A percentile compares a stretch with the other conserved stretches of the same genome.
These are phyloP conservation scores for Lethrus apterus DNA, from an alignment of 1,140 invertebrate genomes.

Conservation along the genomic window DNA sequence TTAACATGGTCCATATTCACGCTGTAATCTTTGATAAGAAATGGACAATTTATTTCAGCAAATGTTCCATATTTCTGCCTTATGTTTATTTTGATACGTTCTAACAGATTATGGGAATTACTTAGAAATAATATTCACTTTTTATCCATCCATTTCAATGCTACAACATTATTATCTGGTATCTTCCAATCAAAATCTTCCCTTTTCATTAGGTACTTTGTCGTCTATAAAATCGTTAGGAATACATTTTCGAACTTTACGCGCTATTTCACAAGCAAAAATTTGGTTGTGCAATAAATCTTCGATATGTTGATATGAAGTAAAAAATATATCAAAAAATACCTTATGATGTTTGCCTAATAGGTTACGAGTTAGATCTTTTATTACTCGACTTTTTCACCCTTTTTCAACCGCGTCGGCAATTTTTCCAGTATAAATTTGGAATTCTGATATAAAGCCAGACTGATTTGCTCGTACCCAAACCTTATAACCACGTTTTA, in stretches of 20 bases:
- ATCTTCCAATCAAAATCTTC: constrained; percentile 32
- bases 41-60: constrained; percentile 14
- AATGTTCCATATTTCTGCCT: constrained; percentile 30
- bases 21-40: constrained; percentile 36
- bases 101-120: constrained; percentile 33
- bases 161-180: constrained; percentile 30
- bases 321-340: constrained; percentile 43
- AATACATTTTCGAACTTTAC: constrained; percentile 30
- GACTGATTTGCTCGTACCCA: constrained; percentile 27
- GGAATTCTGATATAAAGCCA: constrained; percentile 41
- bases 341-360: constrained; percentile 29
- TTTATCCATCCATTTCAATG: constrained; percentile 38
- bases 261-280: constrained; percentile 39
- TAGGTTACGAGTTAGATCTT: constrained; percentile 14
- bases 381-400: not conserved
- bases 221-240: constrained; percentile 18
- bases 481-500: constrained; percentile 43
- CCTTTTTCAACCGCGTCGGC: constrained; percentile 25
- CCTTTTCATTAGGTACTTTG: constrained; percentile 26
- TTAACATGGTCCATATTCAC: constrained; percentile 39
- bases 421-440: constrained; percentile 41
- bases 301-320: constrained; percentile 33
- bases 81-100: constrained; percentile 27
- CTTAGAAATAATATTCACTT: constrained; percentile 36
- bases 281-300: constrained; percentile 34